Base-by-base conservation (phyloP, 2,113 vertebrate species). In the Miniopterus natalensis region DNA sequence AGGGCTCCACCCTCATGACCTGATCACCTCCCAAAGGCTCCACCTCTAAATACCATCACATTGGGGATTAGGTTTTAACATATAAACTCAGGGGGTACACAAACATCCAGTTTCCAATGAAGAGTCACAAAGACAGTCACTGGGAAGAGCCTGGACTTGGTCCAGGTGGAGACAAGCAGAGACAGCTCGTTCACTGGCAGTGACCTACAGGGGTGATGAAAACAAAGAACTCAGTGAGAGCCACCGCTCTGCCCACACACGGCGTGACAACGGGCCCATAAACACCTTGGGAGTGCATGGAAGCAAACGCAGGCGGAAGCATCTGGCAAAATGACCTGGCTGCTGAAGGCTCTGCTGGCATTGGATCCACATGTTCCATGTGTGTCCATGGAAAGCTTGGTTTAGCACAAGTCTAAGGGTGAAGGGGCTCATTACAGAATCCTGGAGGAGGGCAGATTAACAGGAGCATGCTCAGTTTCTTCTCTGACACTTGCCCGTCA, bases 141-240 rank as follows among this genome's bases (percentile, higher is more conserved):
- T 97, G 93, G 97, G 59, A 98, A 98, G 96, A 95, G 84, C 92
- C 96, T 99, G 98, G 98, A 98, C 97, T 96, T 1, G 78, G 96
- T 98, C 98, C 98, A 98, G 98, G 98, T 13, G 12, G 55, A 95
- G 94, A 94, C 90, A 70, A 98, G 97, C 81, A 98, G 97, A 98
- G 98, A 97, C 97, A 97, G 97, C 96, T 98, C 98, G 96, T 98
- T 98, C 98, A 97, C 98, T 98, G 95, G 90, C 98, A 94, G 83
- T 88, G 63, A 83, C 97, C 75, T 93, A 97, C 95, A 97, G 95
- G 97, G 68, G 65, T 92, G 98, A 97, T 95, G 96, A 96, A 95
- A 98, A 98, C 12, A 3, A 77, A 98, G 97, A 86, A 96, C 93
- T 96, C 97, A 97, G 97, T 94, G 97, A 86, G 81, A 97, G 97